phyloP scores from a whole-genome alignment of 1,140 invertebrate genomes.

The Chironomus tepperi region DNA sequence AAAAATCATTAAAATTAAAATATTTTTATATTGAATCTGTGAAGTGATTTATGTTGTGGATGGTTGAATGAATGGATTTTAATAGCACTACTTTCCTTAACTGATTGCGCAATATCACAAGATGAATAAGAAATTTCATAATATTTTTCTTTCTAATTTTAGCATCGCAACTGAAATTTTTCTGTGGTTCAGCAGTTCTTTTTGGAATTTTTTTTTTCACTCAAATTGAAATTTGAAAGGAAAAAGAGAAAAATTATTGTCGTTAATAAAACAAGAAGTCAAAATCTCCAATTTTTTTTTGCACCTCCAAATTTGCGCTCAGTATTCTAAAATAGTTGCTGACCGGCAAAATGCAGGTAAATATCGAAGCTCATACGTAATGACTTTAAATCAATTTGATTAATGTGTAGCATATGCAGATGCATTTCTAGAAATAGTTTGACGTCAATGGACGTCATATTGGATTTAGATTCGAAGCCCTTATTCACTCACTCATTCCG shows the following conservation, averaged over 20 bases:
- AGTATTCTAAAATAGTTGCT: neutral
- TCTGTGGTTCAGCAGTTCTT: neutral
- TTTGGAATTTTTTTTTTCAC: neutral
- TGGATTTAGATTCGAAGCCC: too few species aligned
- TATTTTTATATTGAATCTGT: neutral
- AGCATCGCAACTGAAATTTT: neutral
- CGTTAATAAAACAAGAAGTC: constrained; percentile 4
- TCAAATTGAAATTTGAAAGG: too few species aligned
- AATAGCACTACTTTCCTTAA: neutral
- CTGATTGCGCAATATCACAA: constrained; percentile 5
- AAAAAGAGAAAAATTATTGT: neutral
- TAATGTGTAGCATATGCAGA: neutral
- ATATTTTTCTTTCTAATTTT: constrained; percentile 10
- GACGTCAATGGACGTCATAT: neutral
- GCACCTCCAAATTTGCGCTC: neutral
- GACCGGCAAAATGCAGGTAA: constrained; percentile 20
- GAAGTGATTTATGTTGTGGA: neutral
- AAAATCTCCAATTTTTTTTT: neutral
- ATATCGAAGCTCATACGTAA: too few species aligned
- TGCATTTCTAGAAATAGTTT: neutral
- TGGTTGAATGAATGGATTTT: neutral
- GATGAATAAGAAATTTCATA: neutral
- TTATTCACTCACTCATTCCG: too few species aligned
- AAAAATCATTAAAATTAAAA: neutral
- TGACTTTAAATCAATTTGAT: neutral